Evolutionary conservation across 37 sponge, comb jelly and placozoan species (phyloP).

Genomic region (Dysidea cf. avara): DNA sequence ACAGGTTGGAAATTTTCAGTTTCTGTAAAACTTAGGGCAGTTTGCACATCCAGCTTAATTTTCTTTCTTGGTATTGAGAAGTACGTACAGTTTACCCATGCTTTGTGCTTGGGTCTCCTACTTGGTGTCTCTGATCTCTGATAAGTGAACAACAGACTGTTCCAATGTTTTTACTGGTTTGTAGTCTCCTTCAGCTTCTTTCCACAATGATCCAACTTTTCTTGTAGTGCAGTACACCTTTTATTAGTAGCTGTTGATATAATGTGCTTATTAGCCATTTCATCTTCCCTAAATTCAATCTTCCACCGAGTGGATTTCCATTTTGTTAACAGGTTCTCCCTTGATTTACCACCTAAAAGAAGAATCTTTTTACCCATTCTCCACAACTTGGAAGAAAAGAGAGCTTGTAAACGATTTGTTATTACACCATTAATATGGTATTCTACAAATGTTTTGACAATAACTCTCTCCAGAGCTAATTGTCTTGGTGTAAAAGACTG

Average conservation of each 20-base stretch:
- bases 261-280: background rate
- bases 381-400: slow-evolving; percentile 16
- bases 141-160: too few species aligned
- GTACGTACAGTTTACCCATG: too few species aligned
- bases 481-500: slow-evolving; percentile 6
- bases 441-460: slow-evolving; percentile 6
- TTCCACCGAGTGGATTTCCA: slow-evolving; percentile 6
- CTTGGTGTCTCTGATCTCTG: too few species aligned
- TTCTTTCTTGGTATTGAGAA: too few species aligned
- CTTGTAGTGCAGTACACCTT: too few species aligned
- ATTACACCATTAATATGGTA: background rate
- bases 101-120: too few species aligned
- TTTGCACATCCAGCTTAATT: background rate
- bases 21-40: background rate
- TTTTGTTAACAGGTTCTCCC: background rate
- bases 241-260: too few species aligned
- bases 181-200: too few species aligned
- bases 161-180: too few species aligned
- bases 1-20: background rate
- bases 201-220: too few species aligned
- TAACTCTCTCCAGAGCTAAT: background rate
- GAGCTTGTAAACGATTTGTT: background rate
- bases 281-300: background rate
- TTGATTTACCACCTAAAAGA: background rate
- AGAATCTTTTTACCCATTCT: slow-evolving; percentile 9